Evolutionary conservation across 2,113 vertebrate genomes (phyloP).

Genomic region (Synchiropus splendidus): DNA sequence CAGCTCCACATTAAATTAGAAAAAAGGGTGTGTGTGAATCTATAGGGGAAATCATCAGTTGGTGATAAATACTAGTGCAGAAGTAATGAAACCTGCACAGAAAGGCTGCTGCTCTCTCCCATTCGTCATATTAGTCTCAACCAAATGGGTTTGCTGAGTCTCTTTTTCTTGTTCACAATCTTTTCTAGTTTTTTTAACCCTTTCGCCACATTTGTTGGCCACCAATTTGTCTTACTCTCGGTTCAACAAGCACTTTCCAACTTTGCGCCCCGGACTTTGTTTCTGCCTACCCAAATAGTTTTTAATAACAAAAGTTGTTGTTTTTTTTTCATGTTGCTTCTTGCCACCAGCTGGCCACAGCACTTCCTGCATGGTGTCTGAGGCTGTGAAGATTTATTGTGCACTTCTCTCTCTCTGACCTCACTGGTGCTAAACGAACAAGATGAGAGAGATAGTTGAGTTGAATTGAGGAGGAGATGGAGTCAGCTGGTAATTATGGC

Average conservation of each 20-base stretch:
- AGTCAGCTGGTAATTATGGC: constrained; percentile 25
- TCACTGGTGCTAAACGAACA: constrained; percentile 32
- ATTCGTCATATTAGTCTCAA: constrained; percentile 51
- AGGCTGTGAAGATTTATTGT: constrained; percentile 54
- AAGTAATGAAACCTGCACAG: constrained; percentile 26
- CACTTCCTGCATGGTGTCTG: constrained; percentile 45
- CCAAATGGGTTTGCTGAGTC: constrained; percentile 16
- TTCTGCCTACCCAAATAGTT: constrained; percentile 39
- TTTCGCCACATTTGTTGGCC: constrained; percentile 8
- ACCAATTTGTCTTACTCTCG: constrained; percentile 42
- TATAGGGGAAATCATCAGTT: too few species aligned
- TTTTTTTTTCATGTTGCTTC: constrained; percentile 1
- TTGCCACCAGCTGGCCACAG: constrained; percentile 12
- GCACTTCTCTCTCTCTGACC: constrained; percentile 40
- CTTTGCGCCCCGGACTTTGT: constrained; percentile 20
- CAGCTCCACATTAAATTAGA: too few species aligned
- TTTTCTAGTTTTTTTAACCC: constrained; percentile 13
- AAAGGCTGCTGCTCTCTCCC: constrained; percentile 10
- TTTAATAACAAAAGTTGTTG: constrained; percentile 23
- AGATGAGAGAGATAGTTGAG: constrained; percentile 27
- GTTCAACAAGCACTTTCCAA: constrained; percentile 16
- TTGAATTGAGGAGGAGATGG: constrained; percentile 31
- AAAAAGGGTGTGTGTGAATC: too few species aligned
- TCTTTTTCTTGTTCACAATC: constrained; percentile 11
- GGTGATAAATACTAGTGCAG: too few species aligned